Base-by-base conservation (phyloP, 2,797 vertebrate genomes). In the Malacoraja senta region DNA sequence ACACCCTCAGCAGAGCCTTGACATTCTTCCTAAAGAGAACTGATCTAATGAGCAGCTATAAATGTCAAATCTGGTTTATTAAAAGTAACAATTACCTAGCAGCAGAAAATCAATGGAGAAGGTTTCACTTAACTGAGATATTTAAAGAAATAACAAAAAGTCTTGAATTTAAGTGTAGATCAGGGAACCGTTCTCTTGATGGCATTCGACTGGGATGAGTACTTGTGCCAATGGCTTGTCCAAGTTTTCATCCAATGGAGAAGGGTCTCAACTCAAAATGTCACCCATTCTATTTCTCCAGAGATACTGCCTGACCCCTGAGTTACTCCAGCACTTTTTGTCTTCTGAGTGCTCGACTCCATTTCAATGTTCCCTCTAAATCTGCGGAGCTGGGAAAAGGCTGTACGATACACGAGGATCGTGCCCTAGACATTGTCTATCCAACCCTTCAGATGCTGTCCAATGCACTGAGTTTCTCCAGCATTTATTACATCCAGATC, bases 51-150 rank as follows among this genome's bases (percentile, higher is more conserved):
- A 79, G 13, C 35, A 17, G 77, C 35, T 79, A 38, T 79, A 79
- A 79, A 79, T 38, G 32, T 38, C 32, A 79, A 38, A 38, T 38
- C 78, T 29, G 15, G 78, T 38, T 79, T 19, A 79, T 79, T 79
- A 38, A 79, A 79, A 79, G 78, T 79, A 79, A 79, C 32, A 79
- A 79, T 38, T 38, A 79, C 32, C 13, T 38, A 79, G 78, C 7
- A 79, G 78, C 78, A 79, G 78, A 38, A 79, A 79, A 79, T 79
- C 78, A 79, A 79, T 79, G 38, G 9, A 79, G 78, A 17, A 79
- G 35, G 38, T 79, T 38, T 79, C 78, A 38, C 35, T 79, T 79
- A 19, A 38, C 35, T 38, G 35, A 38, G 35, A 79, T 79, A 79
- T 76, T 53, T 26, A 19, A 19, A 38, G 38, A 79, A 38, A 78